Conservation (phyloP, 2,113 vertebrate genomes). For the Acrocephalus kingi region DNA sequence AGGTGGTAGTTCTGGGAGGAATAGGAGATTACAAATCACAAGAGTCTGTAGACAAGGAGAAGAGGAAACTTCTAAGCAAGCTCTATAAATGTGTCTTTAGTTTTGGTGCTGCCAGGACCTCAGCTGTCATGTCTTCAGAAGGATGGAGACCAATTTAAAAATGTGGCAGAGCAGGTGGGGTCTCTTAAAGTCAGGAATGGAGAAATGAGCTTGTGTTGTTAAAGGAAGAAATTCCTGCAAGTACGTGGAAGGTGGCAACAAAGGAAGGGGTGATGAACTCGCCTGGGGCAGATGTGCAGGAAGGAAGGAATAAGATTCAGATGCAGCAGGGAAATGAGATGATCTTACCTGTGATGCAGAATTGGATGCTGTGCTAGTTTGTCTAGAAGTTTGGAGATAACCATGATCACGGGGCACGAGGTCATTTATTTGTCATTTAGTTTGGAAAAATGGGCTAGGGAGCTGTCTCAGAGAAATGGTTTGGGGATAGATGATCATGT, state of each 20-base stretch:
- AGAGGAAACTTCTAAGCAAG: not conserved
- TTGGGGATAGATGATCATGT: not conserved
- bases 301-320: not conserved
- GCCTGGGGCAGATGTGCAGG: not conserved
- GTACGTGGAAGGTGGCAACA: not conserved
- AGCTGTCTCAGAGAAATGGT: accelerated
- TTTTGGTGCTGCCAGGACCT: not conserved
- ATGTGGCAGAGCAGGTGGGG: not conserved
- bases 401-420: accelerated
- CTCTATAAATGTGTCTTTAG: not conserved
- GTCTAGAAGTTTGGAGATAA: not conserved
- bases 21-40: not conserved
- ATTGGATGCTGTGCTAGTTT: not conserved
- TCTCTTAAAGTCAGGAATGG: not conserved
- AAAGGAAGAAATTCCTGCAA: not conserved
- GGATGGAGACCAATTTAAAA: not conserved
- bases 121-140: not conserved
- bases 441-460: not conserved
- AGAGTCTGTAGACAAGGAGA: not conserved
- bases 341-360: not conserved
- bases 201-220: not conserved
- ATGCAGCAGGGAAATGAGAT: not conserved
- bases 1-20: not conserved
- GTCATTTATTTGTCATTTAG: not conserved
- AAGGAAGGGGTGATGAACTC: not conserved